These are phyloP conservation scores for Chitala chitala DNA, from an alignment of 2,113 vertebrate genomes.

Conservation along the genomic window DNA sequence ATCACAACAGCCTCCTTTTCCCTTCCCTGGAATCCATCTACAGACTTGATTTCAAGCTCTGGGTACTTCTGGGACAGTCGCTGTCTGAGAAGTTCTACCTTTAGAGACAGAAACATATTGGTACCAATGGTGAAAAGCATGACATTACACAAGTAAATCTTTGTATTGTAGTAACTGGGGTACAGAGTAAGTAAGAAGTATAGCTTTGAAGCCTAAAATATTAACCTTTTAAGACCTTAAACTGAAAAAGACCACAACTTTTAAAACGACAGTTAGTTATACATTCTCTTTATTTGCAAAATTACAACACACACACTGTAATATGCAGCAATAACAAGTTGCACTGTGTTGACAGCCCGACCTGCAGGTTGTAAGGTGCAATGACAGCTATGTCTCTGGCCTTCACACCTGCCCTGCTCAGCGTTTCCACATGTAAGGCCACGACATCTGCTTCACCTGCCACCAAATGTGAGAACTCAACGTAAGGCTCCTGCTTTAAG, in stretches of 20 bases:
- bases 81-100: slow-evolving; percentile 91
- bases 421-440: slow-evolving; percentile 71
- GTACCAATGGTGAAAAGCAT: neutral
- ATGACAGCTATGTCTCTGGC: slow-evolving; percentile 81
- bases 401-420: slow-evolving; percentile 78
- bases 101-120: slow-evolving; percentile 16
- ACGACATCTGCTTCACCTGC: slow-evolving; percentile 87
- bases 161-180: too few species aligned
- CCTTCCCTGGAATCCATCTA: slow-evolving; percentile 93
- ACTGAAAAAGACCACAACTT: too few species aligned
- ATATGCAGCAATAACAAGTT: too few species aligned
- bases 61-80: slow-evolving; percentile 70
- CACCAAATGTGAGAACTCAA: neutral
- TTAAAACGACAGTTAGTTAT: too few species aligned
- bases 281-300: too few species aligned
- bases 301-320: too few species aligned
- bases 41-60: slow-evolving; percentile 84
- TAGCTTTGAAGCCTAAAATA: neutral
- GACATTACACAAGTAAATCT: neutral
- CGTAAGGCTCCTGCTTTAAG: too few species aligned
- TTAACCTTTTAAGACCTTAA: too few species aligned
- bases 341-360: slow-evolving; percentile 40
- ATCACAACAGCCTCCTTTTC: slow-evolving; percentile 93
- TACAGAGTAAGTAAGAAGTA: too few species aligned
- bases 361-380: slow-evolving; percentile 92